Evolutionary conservation across 2,797 vertebrate genomes (phyloP), one percentile per base, ranked within the genome.

Genomic region (Peromyscus eremicus): DNA sequence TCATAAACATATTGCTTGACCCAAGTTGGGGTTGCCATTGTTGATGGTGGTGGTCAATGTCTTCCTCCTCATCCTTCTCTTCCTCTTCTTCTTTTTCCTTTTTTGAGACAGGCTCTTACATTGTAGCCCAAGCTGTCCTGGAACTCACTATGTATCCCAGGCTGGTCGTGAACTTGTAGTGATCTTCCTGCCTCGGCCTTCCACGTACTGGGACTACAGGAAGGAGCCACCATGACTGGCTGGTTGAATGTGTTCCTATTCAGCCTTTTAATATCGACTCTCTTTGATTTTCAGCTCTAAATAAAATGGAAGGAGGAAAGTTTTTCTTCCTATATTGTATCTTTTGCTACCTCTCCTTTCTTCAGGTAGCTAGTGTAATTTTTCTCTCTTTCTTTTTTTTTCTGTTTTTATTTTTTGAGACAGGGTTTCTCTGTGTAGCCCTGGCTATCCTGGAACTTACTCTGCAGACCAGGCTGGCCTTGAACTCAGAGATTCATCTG

Each of bases 191-290:
- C n/a, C 23, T 62, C 21, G 40, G n/a, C 80, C 5, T 82, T 12
- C 34, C 4, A 19, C 80, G 49, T 80, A n/a, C 46, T 82, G n/a
- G n/a, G 80, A 62, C 40, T 82, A 40, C 13, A 83, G 34, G 52
- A 14, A 7, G 32, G 79, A 60, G 21, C 34, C 34, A 40, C 40
- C 68, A 55, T 11, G 6, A 21, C 34, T 29, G 37, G 37, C 70
- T 88, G 84, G 27, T 94, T 96, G 71, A 89, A 55, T 96, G 52
- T 83, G 52, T 66, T 90, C 64, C 77, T 90, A 71, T 14, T 93
- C 13, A 76, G 32, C 89, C 7, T 82, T 91, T 25, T 62, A 92
- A 87, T 46, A 76, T 40, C 92, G 40, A 27, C 66, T 95, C 76
- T 64, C 19, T 91, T 60, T 60, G 4, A 79, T 92, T 88, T 96